Evolutionary conservation across 2,113 vertebrate species (phyloP).

Genomic region (Falcunculus frontatus): DNA sequence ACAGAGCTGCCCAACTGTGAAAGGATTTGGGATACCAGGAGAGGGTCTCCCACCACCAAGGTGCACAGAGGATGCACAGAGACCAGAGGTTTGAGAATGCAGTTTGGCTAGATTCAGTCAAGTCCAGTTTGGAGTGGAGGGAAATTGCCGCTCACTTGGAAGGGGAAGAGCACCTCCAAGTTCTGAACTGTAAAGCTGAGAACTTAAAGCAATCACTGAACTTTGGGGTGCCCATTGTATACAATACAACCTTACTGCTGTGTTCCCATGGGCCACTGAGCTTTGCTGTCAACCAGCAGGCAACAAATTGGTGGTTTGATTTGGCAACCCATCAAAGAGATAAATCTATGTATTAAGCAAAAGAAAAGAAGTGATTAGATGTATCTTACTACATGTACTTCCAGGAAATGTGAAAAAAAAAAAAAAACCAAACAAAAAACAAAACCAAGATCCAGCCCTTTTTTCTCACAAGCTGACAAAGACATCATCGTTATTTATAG

Average conservation of each 20-base stretch:
- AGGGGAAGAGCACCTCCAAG: neutral
- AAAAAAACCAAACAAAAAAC: neutral
- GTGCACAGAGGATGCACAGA: neutral
- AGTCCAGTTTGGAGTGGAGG: neutral
- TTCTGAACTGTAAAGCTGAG: neutral
- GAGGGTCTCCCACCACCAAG: neutral
- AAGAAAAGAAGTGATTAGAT: neutral
- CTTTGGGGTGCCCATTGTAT: neutral
- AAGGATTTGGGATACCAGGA: neutral
- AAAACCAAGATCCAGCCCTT: neutral
- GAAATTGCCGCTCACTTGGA: neutral
- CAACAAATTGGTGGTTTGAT: neutral
- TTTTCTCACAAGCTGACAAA: conserved; percentile 50
- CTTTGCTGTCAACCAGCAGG: neutral
- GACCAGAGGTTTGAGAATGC: neutral
- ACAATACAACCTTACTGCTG: fast-evolving
- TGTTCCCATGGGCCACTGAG: neutral
- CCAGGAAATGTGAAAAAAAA: neutral
- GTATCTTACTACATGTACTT: neutral
- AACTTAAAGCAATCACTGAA: neutral
- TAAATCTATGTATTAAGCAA: neutral
- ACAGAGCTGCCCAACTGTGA: neutral
- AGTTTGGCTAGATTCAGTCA: neutral
- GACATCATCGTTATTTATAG: conserved; percentile 42
- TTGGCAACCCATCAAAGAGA: neutral